These are phyloP conservation scores for Sesamia nonagrioides DNA, from an alignment of 1,140 invertebrate species.

Conservation along the genomic window DNA sequence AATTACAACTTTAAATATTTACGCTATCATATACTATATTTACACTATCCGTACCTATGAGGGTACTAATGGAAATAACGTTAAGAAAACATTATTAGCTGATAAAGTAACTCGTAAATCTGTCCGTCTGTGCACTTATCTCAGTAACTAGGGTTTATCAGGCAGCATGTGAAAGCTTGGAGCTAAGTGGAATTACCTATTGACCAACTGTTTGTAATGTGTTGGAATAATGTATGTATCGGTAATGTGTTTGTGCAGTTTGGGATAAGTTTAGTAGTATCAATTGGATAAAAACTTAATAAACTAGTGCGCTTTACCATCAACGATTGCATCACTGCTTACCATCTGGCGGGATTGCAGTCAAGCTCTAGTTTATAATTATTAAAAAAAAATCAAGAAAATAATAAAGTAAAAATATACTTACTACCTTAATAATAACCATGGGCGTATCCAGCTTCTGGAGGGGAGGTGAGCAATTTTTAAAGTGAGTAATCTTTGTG, in stretches of 20 bases:
- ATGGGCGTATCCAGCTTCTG: too few species aligned
- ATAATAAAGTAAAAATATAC: not conserved
- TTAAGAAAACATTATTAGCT: slow-evolving; percentile 46
- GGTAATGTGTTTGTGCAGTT: not conserved
- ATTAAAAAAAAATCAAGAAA: too few species aligned
- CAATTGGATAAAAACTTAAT: not conserved
- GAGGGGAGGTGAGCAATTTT: too few species aligned
- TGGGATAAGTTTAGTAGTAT: not conserved
- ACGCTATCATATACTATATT: slow-evolving; percentile 21
- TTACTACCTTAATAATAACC: too few species aligned
- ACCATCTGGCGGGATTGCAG: too few species aligned
- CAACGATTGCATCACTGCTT: too few species aligned
- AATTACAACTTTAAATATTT: slow-evolving; percentile 28
- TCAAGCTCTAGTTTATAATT: too few species aligned
- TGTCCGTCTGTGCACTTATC: slow-evolving; percentile 42
- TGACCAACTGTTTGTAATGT: slow-evolving; percentile 32
- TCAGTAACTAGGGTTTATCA: slow-evolving; percentile 48
- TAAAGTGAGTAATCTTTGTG: too few species aligned
- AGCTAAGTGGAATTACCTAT: slow-evolving; percentile 35
- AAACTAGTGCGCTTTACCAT: too few species aligned
- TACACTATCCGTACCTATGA: not conserved
- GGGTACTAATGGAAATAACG: slow-evolving; percentile 42
- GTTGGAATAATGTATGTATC: slow-evolving; percentile 6
- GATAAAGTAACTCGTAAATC: slow-evolving; percentile 50
- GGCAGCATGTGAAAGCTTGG: slow-evolving; percentile 41